Percentiles rank a stretch among this genome's conserved stretches.
Evolutionary conservation across 2,113 vertebrate species (phyloP).

Genomic region (Notarius quadriscutis): DNA sequence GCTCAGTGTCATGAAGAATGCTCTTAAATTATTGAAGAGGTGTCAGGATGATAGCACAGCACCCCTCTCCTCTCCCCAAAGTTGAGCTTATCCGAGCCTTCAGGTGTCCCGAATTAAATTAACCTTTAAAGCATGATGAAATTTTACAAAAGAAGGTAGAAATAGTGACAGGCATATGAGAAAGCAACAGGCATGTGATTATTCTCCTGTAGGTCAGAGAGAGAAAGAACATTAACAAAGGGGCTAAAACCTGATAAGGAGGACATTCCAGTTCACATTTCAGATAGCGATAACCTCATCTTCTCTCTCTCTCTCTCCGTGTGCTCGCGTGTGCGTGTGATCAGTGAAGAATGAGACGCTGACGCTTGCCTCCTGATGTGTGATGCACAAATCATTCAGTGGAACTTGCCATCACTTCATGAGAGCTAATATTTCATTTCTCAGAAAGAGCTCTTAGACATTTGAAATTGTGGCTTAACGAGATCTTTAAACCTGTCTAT

Average conservation of each 20-base stretch:
- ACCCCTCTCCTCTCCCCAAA: not conserved
- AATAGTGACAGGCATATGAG: not conserved
- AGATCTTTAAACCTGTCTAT: not conserved
- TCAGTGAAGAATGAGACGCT: not conserved
- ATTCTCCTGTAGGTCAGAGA: not conserved
- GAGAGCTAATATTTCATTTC: not conserved
- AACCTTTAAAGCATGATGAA: slow-evolving; percentile 1
- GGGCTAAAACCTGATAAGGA: not conserved
- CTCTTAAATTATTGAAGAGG: slow-evolving; percentile 27
- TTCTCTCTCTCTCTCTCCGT: not conserved
- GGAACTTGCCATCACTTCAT: slow-evolving; percentile 12
- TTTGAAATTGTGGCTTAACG: not conserved
- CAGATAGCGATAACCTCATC: not conserved
- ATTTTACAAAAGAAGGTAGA: slow-evolving; percentile 6
- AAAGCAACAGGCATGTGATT: slow-evolving; percentile 10
- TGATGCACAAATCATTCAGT: not conserved
- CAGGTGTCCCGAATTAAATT: not conserved
- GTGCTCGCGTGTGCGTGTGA: not conserved
- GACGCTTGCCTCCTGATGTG: not conserved
- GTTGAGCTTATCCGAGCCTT: not conserved
- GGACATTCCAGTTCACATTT: not conserved
- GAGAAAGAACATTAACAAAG: slow-evolving; percentile 6
- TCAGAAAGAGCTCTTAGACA: not conserved
- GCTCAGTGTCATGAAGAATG: slow-evolving; percentile 11
- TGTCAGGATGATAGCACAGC: slow-evolving; percentile 14